These are phyloP conservation scores for Tromatobia lineatoria DNA, from an alignment of 2,888 invertebrate species.

Conservation along the genomic window DNA sequence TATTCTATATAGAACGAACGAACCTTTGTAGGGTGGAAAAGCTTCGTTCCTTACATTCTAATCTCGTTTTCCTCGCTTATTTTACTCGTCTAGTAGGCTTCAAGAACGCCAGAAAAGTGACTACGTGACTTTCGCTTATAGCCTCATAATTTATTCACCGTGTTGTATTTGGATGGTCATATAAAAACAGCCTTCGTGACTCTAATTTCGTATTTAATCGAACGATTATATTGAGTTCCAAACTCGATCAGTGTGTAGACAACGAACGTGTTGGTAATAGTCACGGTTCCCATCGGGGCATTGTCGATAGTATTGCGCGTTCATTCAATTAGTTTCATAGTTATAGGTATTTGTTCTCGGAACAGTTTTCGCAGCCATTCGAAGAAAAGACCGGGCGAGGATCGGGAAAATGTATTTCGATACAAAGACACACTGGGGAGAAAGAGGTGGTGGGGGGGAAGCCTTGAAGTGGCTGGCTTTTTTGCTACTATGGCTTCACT, in stretches of 20 bases:
- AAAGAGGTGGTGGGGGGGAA: slow-evolving; percentile 22
- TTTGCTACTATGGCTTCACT: slow-evolving; percentile 36
- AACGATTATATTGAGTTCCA: not conserved
- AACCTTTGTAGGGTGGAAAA: slow-evolving; percentile 7
- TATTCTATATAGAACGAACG: not conserved
- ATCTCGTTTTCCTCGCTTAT: slow-evolving; percentile 23
- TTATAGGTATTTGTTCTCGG: not conserved
- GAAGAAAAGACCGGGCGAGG: not conserved
- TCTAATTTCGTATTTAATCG: slow-evolving; percentile 29
- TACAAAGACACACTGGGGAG: not conserved
- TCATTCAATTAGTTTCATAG: slow-evolving; percentile 3
- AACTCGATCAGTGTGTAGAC: not conserved
- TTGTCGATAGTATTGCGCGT: not conserved
- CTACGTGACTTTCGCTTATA: slow-evolving; percentile 25
- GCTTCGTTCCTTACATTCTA: not conserved
- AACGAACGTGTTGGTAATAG: not conserved
- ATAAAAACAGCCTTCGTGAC: slow-evolving; percentile 8
- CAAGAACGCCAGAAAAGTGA: slow-evolving; percentile 7
- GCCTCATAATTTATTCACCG: slow-evolving; percentile 20
- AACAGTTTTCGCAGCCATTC: not conserved
- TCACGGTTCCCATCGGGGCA: not conserved
- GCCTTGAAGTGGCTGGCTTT: slow-evolving; percentile 30
- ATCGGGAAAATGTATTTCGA: slow-evolving; percentile 32
- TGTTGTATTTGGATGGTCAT: slow-evolving; percentile 10
- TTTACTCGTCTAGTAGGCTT: not conserved